Evolutionary conservation across 2,797 vertebrate genomes (phyloP), one percentile per base, ranked within the genome.

Genomic region (Poecilia wingei): DNA sequence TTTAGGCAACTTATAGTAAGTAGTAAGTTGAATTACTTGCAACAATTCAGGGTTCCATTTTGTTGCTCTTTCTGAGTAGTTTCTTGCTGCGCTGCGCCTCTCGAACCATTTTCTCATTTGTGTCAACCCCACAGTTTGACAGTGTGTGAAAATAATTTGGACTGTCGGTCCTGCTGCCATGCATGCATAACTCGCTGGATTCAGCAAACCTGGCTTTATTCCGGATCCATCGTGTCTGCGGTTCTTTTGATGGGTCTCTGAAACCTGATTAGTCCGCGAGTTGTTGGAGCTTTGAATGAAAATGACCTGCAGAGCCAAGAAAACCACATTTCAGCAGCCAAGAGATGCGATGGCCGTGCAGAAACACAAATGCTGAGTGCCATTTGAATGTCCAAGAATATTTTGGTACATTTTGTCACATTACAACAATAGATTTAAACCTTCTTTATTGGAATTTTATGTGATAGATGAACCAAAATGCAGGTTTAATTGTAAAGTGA

Each of bases 191-290:
- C 78, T 89, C 90, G 75, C 84, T 89, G 85, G 80, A 90, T 77
- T 74, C 77, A 20, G 72, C 13, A 78, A 79, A 61, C 80, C 81
- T 89, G 89, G 86, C 84, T 81, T 77, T 25, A 39, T 66, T 88
- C 85, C 81, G 79, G 59, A 76, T 68, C 80, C 79, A 70, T 75
- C 78, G 53, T 88, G 82, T 91, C 91, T 93, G 87, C 79, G 85
- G 86, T 74, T 89, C 88, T 88, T 92, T 91, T 89, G 89, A 95
- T 90, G 84, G 89, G 86, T 93, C 90, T 79, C 55, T 93, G 92
- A 93, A 95, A 94, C 88, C 86, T 72, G 85, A 94, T 92, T 79
- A 87, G 93, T 89, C 89, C 89, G 91, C 16, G 82, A 83, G 87
- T 92, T 85, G 87, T 88, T 74, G 83, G 80, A 78, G 85, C 77